phyloP scores from a whole-genome alignment of 1,140 invertebrate species.

The Heliothis subflexa region DNA sequence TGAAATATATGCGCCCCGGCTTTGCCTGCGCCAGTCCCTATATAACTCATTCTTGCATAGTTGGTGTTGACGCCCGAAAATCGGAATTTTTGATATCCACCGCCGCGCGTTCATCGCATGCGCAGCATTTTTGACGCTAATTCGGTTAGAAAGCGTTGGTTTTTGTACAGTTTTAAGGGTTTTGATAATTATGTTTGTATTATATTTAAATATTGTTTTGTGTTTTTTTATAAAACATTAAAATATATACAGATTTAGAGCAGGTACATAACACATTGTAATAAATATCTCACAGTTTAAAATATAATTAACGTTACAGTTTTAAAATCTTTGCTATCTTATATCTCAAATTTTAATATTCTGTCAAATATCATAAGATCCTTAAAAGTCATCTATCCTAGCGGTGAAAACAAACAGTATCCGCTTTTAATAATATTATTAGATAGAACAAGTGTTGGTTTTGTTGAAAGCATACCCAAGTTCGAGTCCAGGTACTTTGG shows the following conservation, averaged over 20 bases:
- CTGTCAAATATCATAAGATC: background rate
- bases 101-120: slow-evolving; percentile 61
- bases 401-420: slow-evolving; percentile 33
- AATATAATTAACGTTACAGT: too few species aligned
- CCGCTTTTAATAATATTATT: slow-evolving; percentile 39
- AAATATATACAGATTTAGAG: too few species aligned
- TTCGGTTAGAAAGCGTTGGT: slow-evolving; percentile 66
- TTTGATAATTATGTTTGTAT: background rate
- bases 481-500: slow-evolving; percentile 11
- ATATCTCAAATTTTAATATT: too few species aligned
- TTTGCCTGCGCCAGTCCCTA: slow-evolving; percentile 33
- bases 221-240: background rate
- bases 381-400: background rate
- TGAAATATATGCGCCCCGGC: slow-evolving; percentile 19
- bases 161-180: slow-evolving; percentile 36
- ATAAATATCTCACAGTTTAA: too few species aligned
- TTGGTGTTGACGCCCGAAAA: slow-evolving; percentile 58
- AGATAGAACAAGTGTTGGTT: slow-evolving; percentile 35
- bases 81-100: slow-evolving; percentile 66
- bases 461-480: slow-evolving; percentile 33
- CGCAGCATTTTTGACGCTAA: slow-evolving; percentile 68
- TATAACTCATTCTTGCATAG: slow-evolving; percentile 72
- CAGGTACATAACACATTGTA: too few species aligned
- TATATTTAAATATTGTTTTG: background rate
- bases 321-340: background rate